Evolutionary conservation across 2,113 vertebrate genomes (phyloP).

Genomic region (Clinocottus analis): DNA sequence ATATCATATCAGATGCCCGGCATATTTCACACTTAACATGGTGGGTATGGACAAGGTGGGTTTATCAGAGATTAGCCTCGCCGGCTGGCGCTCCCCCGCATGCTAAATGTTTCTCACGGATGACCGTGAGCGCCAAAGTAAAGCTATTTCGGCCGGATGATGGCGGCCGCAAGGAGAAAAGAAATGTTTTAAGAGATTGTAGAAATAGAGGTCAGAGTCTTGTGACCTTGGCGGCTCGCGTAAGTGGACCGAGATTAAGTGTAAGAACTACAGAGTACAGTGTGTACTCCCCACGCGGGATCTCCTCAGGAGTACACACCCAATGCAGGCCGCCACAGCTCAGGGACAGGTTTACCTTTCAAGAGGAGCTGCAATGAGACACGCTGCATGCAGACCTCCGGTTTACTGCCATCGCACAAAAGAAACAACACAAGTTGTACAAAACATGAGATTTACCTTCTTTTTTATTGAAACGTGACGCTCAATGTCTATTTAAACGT

Average conservation of each 20-base stretch:
- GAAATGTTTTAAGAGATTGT: conserved; percentile 37
- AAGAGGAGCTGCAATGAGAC: too few species aligned
- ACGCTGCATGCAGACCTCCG: neutral
- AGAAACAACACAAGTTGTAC: neutral
- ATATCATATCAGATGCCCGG: conserved; percentile 37
- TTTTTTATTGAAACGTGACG: too few species aligned
- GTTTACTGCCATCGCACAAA: neutral
- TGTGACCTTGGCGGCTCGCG: conserved; percentile 43
- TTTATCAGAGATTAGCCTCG: conserved; percentile 56
- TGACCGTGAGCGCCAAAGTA: conserved; percentile 20
- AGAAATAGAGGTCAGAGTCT: conserved; percentile 60
- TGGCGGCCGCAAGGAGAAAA: conserved; percentile 11
- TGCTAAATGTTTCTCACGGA: conserved; percentile 44
- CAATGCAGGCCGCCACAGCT: too few species aligned
- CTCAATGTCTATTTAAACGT: neutral
- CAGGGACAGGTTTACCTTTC: neutral
- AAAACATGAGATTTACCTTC: neutral
- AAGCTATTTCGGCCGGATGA: conserved; percentile 23
- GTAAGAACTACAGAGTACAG: conserved; percentile 6
- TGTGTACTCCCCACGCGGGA: neutral
- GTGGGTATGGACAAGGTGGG: conserved; percentile 16
- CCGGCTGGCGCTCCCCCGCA: conserved; percentile 21
- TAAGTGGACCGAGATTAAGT: conserved; percentile 43
- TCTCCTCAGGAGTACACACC: neutral
- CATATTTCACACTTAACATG: conserved; percentile 33